Evolutionary conservation across 1,140 invertebrate species (phyloP).

Genomic region (Drusus annulatus): DNA sequence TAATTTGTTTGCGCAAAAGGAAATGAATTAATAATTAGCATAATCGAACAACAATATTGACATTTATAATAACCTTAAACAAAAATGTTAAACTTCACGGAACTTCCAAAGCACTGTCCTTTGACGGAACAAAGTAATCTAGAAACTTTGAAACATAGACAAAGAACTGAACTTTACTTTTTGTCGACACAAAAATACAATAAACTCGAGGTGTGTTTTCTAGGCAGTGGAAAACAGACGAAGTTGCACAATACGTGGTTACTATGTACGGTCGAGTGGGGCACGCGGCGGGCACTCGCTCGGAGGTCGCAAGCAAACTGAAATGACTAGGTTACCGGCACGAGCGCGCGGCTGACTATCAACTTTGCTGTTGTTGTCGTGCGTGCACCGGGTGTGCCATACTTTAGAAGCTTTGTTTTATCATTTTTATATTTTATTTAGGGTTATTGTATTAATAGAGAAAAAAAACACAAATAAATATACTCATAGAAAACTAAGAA

Average conservation of each 20-base stretch:
- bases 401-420: too few species aligned
- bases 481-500: too few species aligned
- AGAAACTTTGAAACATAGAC: not conserved
- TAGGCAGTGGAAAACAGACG: conserved; percentile 1
- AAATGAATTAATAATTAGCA: not conserved
- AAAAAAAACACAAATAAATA: too few species aligned
- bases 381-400: not conserved
- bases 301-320: not conserved
- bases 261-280: too few species aligned
- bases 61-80: conserved; percentile 1
- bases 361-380: not conserved
- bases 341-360: not conserved
- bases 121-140: too few species aligned
- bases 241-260: conserved; percentile 19
- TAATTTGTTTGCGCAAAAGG: too few species aligned
- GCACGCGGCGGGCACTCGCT: not conserved
- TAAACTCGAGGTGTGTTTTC: not conserved
- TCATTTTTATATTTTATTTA: too few species aligned
- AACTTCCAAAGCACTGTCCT: not conserved
- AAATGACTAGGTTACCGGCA: conserved; percentile 17
- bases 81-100: conserved; percentile 5
- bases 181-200: not conserved
- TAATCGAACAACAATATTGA: not conserved
- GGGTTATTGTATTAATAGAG: too few species aligned
- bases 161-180: not conserved